Conservation (phyloP, 2,888 invertebrate species). For the Dusona sp. region DNA sequence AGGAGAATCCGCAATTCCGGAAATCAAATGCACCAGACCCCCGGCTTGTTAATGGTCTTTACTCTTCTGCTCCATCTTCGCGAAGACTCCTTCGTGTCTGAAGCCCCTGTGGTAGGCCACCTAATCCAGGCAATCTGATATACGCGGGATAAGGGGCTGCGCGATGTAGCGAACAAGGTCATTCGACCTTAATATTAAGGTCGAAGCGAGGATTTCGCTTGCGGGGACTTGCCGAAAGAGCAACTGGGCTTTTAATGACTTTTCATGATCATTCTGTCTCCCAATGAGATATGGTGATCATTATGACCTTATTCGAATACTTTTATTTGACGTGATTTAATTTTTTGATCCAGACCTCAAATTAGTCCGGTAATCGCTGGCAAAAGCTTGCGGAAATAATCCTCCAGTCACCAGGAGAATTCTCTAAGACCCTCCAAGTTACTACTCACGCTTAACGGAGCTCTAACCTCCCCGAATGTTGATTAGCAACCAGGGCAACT, state of each 20-base stretch:
- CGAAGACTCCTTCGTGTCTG: neutral
- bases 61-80: constrained; percentile 10
- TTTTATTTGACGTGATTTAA: neutral
- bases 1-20: constrained; percentile 7
- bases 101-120: constrained; percentile 18
- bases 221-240: neutral
- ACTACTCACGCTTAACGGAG: neutral
- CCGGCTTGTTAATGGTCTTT: constrained; percentile 24
- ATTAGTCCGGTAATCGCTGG: too few species aligned
- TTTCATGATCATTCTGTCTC: neutral
- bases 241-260: neutral
- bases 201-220: neutral
- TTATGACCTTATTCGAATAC: neutral
- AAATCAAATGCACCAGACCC: constrained; percentile 5
- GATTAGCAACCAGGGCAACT: neutral
- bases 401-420: neutral
- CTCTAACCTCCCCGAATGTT: neutral
- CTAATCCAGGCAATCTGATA: constrained; percentile 1
- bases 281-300: neutral
- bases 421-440: neutral
- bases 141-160: neutral
- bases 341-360: too few species aligned
- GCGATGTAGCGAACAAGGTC: neutral
- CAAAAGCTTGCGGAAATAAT: too few species aligned
- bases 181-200: neutral